A percentile compares a stretch with the other conserved stretches of the same genome.
Conservation (phyloP, 1,140 invertebrate genomes). For the Calephelis nemesis region DNA sequence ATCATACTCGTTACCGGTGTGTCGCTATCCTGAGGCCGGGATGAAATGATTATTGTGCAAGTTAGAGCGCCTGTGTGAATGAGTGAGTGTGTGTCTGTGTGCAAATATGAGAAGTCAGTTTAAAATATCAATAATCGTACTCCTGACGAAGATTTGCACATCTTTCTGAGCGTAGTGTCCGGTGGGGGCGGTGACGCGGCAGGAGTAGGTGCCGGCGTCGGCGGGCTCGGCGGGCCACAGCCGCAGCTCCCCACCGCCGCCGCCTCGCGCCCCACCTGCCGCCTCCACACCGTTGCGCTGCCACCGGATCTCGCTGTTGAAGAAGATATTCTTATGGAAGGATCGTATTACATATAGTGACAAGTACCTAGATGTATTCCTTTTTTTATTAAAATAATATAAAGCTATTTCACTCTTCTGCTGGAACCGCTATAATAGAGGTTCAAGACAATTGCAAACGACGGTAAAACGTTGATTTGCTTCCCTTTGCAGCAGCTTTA, state of each 20-base stretch:
- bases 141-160: constrained; percentile 88
- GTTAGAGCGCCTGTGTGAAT: background rate
- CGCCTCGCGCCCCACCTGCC: constrained; percentile 36
- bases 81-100: no score
- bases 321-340: constrained; percentile 2
- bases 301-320: constrained; percentile 64
- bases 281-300: constrained; percentile 55
- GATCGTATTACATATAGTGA: background rate
- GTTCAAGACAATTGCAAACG: no score
- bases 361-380: no score
- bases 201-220: constrained; percentile 88
- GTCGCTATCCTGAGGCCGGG: no score
- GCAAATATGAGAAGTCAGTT: no score
- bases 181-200: constrained; percentile 86
- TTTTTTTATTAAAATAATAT: no score
- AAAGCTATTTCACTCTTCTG: no score
- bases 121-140: constrained; percentile 76
- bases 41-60: background rate
- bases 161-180: constrained; percentile 88
- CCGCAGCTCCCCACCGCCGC: constrained; percentile 50
- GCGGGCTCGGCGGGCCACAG: constrained; percentile 82
- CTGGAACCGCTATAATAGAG: no score
- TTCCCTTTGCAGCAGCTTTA: no score
- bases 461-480: no score
- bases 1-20: no score